Evolutionary conservation across 2,888 invertebrate genomes (phyloP).

Genomic region (Cactoblastis cactorum): DNA sequence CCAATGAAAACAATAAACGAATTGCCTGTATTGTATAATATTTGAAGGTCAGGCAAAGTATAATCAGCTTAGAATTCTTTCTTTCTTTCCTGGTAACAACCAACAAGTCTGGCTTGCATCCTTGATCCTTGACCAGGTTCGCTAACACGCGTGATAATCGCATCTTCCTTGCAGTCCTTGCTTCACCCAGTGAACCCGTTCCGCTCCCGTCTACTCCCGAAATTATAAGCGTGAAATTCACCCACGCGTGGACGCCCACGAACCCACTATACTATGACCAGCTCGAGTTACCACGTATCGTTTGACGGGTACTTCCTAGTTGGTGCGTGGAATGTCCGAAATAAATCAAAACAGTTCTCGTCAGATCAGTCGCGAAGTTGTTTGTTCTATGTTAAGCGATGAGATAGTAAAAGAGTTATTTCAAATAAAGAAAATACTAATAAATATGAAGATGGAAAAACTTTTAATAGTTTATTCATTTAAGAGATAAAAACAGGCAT

Average conservation of each 20-base stretch:
- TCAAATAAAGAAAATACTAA: too few relatives aligned
- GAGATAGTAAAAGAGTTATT: too few relatives aligned
- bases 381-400: too few relatives aligned
- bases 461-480: too few relatives aligned
- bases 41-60: too few relatives aligned
- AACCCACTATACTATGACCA: slow-evolving; percentile 11
- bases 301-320: slow-evolving; percentile 13
- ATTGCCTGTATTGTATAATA: too few relatives aligned
- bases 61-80: too few relatives aligned
- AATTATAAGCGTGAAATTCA: slow-evolving; percentile 57
- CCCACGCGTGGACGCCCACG: slow-evolving; percentile 45
- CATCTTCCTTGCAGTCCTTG: slow-evolving; percentile 19
- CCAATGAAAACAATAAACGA: too few relatives aligned
- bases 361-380: too few relatives aligned
- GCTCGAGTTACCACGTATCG: slow-evolving; percentile 29
- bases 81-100: too few relatives aligned
- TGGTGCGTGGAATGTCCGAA: slow-evolving; percentile 21
- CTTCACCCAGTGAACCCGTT: slow-evolving; percentile 24
- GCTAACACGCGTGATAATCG: slow-evolving; percentile 17
- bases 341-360: not conserved
- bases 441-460: too few relatives aligned
- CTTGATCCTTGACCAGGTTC: not conserved
- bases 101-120: not conserved
- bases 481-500: too few relatives aligned
- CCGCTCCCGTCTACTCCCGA: slow-evolving; percentile 43